These are phyloP conservation scores for Dusona sp. DNA, from an alignment of 2,888 invertebrate genomes.

Conservation along the genomic window DNA sequence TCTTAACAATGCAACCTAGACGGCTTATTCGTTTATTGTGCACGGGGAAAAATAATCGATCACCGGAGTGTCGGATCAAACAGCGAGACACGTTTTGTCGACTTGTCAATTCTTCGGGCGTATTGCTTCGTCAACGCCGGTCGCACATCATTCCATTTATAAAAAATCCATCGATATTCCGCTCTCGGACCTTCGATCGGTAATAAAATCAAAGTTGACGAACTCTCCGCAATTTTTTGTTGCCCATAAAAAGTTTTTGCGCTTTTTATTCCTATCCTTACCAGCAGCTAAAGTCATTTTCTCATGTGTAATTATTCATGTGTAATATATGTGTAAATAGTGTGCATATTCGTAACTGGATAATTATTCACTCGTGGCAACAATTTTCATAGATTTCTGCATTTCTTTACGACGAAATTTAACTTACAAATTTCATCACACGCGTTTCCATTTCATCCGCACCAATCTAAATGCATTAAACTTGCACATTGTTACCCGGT, in stretches of 20 bases:
- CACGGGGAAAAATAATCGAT: background rate
- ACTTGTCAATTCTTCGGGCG: constrained; percentile 44
- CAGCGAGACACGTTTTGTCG: constrained; percentile 20
- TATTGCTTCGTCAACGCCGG: constrained; percentile 7
- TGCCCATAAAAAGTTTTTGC: background rate
- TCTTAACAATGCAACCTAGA: background rate
- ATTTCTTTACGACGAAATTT: constrained; percentile 21
- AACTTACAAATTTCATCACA: constrained; percentile 59
- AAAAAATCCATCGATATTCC: constrained; percentile 51
- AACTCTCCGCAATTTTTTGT: constrained; percentile 40
- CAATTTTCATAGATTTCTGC: background rate
- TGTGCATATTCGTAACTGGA: background rate
- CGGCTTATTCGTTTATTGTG: background rate
- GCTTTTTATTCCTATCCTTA: background rate
- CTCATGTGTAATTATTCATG: background rate
- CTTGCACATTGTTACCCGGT: constrained; percentile 69
- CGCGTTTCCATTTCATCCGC: constrained; percentile 74
- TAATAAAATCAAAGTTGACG: constrained; percentile 57
- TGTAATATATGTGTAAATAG: too few relatives aligned
- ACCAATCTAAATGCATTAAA: background rate
- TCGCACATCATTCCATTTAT: constrained; percentile 40
- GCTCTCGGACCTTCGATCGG: constrained; percentile 34
- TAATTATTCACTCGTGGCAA: background rate
- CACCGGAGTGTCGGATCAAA: constrained; percentile 5
- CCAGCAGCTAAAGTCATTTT: background rate